Base-by-base conservation (phyloP, 2,113 vertebrate genomes). In the Macquaria ambigua region DNA sequence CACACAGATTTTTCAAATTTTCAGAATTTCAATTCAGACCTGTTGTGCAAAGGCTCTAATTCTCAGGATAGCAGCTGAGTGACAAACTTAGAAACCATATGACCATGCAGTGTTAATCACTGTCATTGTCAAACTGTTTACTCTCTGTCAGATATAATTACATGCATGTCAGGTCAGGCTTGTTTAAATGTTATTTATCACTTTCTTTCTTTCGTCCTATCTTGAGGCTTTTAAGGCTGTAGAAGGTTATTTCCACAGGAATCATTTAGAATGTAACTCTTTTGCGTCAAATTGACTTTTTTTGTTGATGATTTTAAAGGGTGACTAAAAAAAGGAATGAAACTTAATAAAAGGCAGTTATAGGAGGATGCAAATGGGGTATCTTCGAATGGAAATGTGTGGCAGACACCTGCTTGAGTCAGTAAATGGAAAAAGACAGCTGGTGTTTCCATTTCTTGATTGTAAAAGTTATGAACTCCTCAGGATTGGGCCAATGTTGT, bases 381-480 rank as follows among this genome's bases (percentile, higher is more conserved):
- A 25, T 79, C 20, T 63, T 4, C 31, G 77, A 83, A 77, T 82
- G 56, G 41, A 82, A 81, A 87, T 82, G 52, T 48, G 77, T 77
- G 53, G n/a, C 62, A 64, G 68, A 74, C 69, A 85, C 86, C 86
- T 78, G 82, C 55, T 48, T 0, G 63, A 64, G 53, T 82, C 58
- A 50, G 37, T 61, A 78, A 90, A 90, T 52, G 74, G 70, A 79
- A 90, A 92, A 89, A 82, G 74, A 88, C 92, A 89, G 81, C 61
- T 87, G 88, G 80, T 70, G 85, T 79, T 89, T 85, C 70, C 69
- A 31, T 71, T 84, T 67, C 78, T 85, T 76, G 58, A 63, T 73
- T 83, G 77, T 84, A 31, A 53, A 66, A 74, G 50, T 75, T 81
- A 48, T 72, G 61, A 83, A 76, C 66, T 79, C 63, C 70, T 70